These are phyloP conservation scores for Oryctes rhinoceros DNA, from an alignment of 1,140 invertebrate species.

Conservation along the genomic window DNA sequence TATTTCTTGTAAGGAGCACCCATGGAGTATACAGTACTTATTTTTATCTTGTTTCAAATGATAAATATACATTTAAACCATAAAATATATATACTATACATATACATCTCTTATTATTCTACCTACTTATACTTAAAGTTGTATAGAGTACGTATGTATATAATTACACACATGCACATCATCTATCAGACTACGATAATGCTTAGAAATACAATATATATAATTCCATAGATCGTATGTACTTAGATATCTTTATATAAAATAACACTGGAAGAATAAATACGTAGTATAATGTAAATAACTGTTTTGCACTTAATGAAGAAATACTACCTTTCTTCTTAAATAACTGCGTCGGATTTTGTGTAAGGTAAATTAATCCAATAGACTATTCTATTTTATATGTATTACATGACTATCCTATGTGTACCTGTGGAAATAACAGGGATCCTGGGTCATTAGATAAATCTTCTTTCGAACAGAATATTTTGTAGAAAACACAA, in stretches of 20 bases:
- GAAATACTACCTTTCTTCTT: no score
- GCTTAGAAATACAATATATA: neutral
- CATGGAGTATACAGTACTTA: neutral
- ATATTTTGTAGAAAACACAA: no score
- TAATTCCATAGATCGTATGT: conserved; percentile 4
- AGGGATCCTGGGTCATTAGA: no score
- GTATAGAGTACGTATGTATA: neutral
- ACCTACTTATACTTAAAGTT: neutral
- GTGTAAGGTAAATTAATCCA: no score
- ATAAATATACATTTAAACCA: conserved; percentile 13
- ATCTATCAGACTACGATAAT: neutral
- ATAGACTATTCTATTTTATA: no score
- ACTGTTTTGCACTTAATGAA: conserved; percentile 41
- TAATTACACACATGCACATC: conserved; percentile 3
- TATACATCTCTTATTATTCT: neutral
- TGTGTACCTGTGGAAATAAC: no score
- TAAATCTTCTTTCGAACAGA: no score
- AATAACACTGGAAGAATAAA: conserved; percentile 3
- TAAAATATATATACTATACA: conserved; percentile 31
- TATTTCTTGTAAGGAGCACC: conserved; percentile 1
- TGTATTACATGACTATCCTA: no score
- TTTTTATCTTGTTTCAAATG: neutral
- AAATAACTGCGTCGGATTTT: no score
- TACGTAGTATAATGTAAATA: conserved; percentile 59
- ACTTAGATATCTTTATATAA: conserved; percentile 8